phyloP scores from a whole-genome alignment of 1,140 invertebrate species.

The Mamestra configurata region DNA sequence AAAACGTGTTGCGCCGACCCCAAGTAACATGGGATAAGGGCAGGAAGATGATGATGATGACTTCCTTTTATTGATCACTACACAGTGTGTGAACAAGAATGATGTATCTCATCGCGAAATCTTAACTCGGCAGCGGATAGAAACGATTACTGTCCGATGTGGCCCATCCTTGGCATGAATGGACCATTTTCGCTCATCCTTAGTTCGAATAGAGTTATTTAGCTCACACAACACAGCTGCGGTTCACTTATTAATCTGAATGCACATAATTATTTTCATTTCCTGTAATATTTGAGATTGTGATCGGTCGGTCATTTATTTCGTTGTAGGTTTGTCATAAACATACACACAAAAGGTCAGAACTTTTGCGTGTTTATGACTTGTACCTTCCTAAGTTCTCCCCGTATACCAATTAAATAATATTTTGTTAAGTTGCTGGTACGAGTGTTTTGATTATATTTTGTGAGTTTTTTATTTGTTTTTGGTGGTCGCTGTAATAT shows the following conservation, averaged over 20 bases:
- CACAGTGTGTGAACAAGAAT: not conserved
- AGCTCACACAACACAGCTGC: not conserved
- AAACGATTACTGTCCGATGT: not conserved
- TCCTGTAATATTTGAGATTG: slow-evolving; percentile 11
- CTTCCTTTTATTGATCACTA: not conserved
- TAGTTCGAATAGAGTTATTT: not conserved
- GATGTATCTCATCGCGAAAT: slow-evolving; percentile 7
- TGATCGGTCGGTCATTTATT: not conserved
- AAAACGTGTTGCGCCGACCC: no score
- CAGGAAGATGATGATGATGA: no score
- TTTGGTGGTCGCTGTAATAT: no score
- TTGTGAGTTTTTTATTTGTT: no score
- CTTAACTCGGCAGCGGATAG: slow-evolving; percentile 14
- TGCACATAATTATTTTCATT: not conserved
- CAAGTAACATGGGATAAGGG: no score
- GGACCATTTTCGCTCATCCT: no score
- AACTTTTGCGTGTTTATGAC: not conserved
- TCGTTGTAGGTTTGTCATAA: not conserved
- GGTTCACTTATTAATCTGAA: not conserved
- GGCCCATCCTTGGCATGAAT: not conserved
- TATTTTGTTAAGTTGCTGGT: no score
- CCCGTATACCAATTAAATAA: no score
- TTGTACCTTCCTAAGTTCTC: not conserved
- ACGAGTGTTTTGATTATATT: no score
- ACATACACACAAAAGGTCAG: not conserved